Evolutionary conservation across 2,888 invertebrate genomes (phyloP), one percentile per base, ranked within the genome.

Genomic region (Thymelicus lineola): DNA sequence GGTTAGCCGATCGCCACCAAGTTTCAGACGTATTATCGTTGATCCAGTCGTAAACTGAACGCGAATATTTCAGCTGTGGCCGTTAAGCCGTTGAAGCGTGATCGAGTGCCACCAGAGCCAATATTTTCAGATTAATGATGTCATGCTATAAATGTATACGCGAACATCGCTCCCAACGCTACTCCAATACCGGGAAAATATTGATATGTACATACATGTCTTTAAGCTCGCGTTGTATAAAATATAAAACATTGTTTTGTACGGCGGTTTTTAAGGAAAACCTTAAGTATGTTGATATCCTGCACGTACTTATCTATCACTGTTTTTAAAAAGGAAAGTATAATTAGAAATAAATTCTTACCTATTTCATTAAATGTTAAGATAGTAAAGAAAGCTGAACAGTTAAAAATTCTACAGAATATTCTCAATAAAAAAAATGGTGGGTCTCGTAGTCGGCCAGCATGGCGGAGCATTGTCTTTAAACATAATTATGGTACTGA

Each of bases 121-220:
- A 69, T 69, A 69, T 69, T 63, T 63, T 50, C 58, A 58, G 58
- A 69, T 69, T 69, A 64, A 69, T 69, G 69, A 63, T 64, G 63
- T 63, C 63, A 69, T 64, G 69, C 60, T 62, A 62, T 35, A 61
- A 61, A 55, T 55, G 46, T 36, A 46, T 46, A 68, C 63, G 17
- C 61, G 61, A 53, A 53, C 67, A 38, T 58, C 58, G 58, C 58
- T 58, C 58, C 58, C 58, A 3, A 58, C 28, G 48, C 48, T 20
- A 53, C 9, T 28, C 20, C 17, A 58, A 38, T 58, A 38, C 58
- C 58, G 58, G 15, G 36, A 38, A 38, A 58, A 58, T 58, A 58
- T 58, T 58, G 36, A 58, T 12, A 58, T 15, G 38, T 50, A 55
- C 2, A 50, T 14, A 50, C 14, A 14, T 0, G 17, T 50, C 15